phyloP scores from a whole-genome alignment of 2,888 invertebrate species.

The Drosophila imparisetae region DNA sequence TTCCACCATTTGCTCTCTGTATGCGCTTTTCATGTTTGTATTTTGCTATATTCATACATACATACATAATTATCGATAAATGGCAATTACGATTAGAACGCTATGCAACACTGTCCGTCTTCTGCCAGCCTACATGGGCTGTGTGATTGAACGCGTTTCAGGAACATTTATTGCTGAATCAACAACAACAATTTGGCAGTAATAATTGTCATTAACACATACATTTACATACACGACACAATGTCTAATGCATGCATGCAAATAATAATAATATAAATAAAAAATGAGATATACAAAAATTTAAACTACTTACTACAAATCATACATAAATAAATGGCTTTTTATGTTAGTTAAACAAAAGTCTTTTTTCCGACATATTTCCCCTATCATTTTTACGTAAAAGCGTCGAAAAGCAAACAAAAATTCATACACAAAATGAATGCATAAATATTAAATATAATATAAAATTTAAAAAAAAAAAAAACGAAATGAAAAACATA shows the following conservation, averaged over 20 bases:
- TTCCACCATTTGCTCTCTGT: slow-evolving; percentile 61
- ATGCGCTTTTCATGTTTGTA: slow-evolving; percentile 69
- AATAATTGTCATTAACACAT: slow-evolving; percentile 51
- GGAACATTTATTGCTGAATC: slow-evolving; percentile 44
- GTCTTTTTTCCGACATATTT: slow-evolving; percentile 38
- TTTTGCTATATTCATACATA: slow-evolving; percentile 63
- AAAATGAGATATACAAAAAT: slow-evolving; percentile 37
- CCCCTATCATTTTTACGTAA: slow-evolving; percentile 29
- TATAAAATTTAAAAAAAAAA: slow-evolving; percentile 50
- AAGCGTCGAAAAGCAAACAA: slow-evolving; percentile 42
- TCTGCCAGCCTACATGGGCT: slow-evolving; percentile 34
- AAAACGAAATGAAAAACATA: slow-evolving; percentile 60
- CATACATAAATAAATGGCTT: slow-evolving; percentile 62
- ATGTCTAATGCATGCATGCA: slow-evolving; percentile 39
- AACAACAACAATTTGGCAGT: slow-evolving; percentile 30
- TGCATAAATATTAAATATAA: slow-evolving; percentile 70
- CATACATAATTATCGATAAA: slow-evolving; percentile 51
- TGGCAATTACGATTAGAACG: slow-evolving; percentile 30
- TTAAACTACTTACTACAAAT: slow-evolving; percentile 57
- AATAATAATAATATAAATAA: slow-evolving; percentile 25
- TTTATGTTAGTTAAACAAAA: slow-evolving; percentile 67
- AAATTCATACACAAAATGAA: slow-evolving; percentile 49
- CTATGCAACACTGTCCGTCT: slow-evolving; percentile 48
- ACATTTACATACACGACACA: slow-evolving; percentile 39
- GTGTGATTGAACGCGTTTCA: slow-evolving; percentile 25